Base-by-base conservation (phyloP, 2,888 invertebrate species). In the Chydorus sphaericus region DNA sequence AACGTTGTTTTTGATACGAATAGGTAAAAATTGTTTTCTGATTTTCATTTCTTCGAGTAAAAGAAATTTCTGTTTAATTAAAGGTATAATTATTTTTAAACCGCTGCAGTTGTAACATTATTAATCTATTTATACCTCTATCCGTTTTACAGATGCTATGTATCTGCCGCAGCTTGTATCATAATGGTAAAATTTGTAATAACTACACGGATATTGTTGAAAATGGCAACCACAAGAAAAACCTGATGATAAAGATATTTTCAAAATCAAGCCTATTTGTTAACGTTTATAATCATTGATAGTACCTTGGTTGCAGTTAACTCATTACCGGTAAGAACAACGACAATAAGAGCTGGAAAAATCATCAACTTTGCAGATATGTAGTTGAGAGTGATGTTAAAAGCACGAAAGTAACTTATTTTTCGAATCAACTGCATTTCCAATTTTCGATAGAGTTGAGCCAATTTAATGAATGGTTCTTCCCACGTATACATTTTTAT, bases 141-240 rank as follows among this genome's bases (percentile, higher is more conserved):
- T 28, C 44, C 72, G 76, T 57, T 74, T 75, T 52, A 86, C 78
- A 8, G 87, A 84, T 54, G 91, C 28, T 77, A 69, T 0, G 82
- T 82, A 72, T 91, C 90, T 0, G 87, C 83, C 36, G 84, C 76
- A 72, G 83, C 83, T 2, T 84, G 81, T 61, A 91, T 81, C 49
- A 85, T 84, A 63, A 84, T 82, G 0, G 94, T 92, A 63, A 93
- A 85, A 70, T 86, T 82, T 0, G 87, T 88, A 55, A 67, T 62
- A 4, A 48, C 33, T 55, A 70, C 62, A 58, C 67, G 76, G 58
- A 93, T 72, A 56, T 89, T 83, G 65, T 87, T 89, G 72, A 88
- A 92, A 68, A 91, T 85, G 8, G 90, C 84, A n/a, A 89, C 83
- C 51, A 91, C 78, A 58, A 91, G 85, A 70, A 91, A 92, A 16